Conservation (phyloP, 2,113 vertebrate genomes). For the Scomber colias region DNA sequence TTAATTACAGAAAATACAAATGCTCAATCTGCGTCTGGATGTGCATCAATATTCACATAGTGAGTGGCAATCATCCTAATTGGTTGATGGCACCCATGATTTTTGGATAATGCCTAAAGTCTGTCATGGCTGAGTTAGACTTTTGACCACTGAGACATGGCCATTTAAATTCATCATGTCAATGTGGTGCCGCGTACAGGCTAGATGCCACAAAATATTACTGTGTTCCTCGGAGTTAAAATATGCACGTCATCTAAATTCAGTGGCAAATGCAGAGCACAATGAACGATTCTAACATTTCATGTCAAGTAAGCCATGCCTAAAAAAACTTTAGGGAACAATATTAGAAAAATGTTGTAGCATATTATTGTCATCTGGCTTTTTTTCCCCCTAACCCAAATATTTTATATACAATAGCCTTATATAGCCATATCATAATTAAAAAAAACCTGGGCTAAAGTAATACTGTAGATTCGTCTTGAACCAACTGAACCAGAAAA, state of each 20-base stretch:
- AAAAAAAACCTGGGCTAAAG: too few relatives aligned
- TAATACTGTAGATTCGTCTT: too few relatives aligned
- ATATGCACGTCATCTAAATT: not conserved
- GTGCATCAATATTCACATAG: slow-evolving; percentile 10
- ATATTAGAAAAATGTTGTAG: not conserved
- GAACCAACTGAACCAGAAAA: too few relatives aligned
- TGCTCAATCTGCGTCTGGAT: slow-evolving; percentile 23
- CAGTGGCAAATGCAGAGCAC: not conserved
- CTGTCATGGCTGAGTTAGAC: not conserved
- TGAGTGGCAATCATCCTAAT: slow-evolving; percentile 5
- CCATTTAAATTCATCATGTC: not conserved
- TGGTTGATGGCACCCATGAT: not conserved
- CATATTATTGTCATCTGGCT: not conserved
- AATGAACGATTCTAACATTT: not conserved
- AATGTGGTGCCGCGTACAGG: not conserved
- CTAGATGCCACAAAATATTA: too few relatives aligned
- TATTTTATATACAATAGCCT: not conserved
- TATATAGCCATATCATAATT: not conserved
- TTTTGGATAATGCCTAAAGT: slow-evolving; percentile 10
- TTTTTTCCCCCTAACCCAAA: not conserved
- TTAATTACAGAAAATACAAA: slow-evolving; percentile 11
- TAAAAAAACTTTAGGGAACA: not conserved
- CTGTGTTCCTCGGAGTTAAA: too few relatives aligned
- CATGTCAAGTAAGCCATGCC: not conserved
- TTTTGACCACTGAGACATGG: not conserved